phyloP scores from a whole-genome alignment of 2,113 vertebrate species.

The Speoplatyrhinus poulsoni region DNA sequence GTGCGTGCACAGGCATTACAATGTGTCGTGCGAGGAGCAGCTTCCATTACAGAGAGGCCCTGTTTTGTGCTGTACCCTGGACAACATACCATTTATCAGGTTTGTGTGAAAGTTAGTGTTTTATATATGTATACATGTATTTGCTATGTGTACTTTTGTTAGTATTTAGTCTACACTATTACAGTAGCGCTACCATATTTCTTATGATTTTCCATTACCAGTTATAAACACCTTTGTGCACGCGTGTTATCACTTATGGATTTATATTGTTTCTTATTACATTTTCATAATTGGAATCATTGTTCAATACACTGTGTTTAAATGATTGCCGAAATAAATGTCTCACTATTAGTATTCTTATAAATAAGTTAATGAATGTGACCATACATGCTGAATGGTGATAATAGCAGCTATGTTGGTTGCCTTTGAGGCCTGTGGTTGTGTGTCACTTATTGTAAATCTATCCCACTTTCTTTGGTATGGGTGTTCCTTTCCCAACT shows the following conservation, averaged over 20 bases:
- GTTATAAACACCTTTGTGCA: no score
- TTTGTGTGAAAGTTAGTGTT: slow-evolving; percentile 23
- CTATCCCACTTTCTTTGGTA: background rate
- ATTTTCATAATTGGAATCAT: no score
- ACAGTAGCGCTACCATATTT: background rate
- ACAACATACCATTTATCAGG: slow-evolving; percentile 86
- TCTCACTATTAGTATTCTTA: no score
- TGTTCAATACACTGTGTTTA: no score
- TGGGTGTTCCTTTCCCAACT: background rate
- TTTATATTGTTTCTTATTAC: no score
- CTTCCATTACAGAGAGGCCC: slow-evolving; percentile 69
- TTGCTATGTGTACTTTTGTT: background rate
- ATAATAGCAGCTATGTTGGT: no score
- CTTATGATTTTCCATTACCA: background rate
- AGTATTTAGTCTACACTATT: background rate
- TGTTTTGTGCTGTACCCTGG: slow-evolving; percentile 79
- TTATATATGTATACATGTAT: background rate
- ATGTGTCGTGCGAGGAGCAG: slow-evolving; percentile 75
- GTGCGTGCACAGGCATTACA: slow-evolving; percentile 75
- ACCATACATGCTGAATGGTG: background rate
- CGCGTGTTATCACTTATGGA: no score
- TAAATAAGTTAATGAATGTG: background rate
- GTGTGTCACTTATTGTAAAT: no score
- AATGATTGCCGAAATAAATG: no score
- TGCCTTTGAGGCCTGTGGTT: no score